Evolutionary conservation across 2,888 invertebrate genomes (phyloP).

Genomic region (Hypsopygia costalis): DNA sequence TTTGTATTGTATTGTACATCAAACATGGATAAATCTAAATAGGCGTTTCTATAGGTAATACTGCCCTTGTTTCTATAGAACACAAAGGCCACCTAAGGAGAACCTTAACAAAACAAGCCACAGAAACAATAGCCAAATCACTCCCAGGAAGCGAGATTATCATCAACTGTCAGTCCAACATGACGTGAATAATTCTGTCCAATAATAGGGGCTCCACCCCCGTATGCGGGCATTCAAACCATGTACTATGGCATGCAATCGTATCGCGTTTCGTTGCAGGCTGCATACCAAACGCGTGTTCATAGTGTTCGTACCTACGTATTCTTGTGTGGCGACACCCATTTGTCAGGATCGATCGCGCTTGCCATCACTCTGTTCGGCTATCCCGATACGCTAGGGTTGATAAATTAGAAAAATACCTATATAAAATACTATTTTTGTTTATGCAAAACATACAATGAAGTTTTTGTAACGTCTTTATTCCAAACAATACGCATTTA

Average conservation of each 20-base stretch:
- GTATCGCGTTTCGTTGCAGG: slow-evolving; percentile 50
- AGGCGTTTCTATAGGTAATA: too few species aligned
- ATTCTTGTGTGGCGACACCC: slow-evolving; percentile 49
- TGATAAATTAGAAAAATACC: not conserved
- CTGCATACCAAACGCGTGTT: slow-evolving; percentile 53
- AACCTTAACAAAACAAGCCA: slow-evolving; percentile 7
- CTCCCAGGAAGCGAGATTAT: slow-evolving; percentile 58
- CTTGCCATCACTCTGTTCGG: slow-evolving; percentile 38
- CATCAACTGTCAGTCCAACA: slow-evolving; percentile 51
- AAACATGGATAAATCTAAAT: too few species aligned
- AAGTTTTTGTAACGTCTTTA: too few species aligned
- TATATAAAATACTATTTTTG: too few species aligned
- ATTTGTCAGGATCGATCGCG: slow-evolving; percentile 71
- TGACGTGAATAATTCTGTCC: slow-evolving; percentile 60
- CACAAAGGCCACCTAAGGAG: not conserved
- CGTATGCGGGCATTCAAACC: slow-evolving; percentile 59
- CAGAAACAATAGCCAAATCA: slow-evolving; percentile 32
- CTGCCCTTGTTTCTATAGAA: too few species aligned
- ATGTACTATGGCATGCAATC: slow-evolving; percentile 66
- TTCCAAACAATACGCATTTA: too few species aligned
- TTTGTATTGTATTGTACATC: too few species aligned
- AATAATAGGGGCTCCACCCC: slow-evolving; percentile 59
- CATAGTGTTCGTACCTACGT: slow-evolving; percentile 4
- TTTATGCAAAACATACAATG: too few species aligned
- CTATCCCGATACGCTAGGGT: slow-evolving; percentile 28